A percentile compares a stretch with the other conserved stretches of the same genome.
These are phyloP conservation scores for Tangara arthus DNA, from an alignment of 2,797 vertebrate species.

Conservation along the genomic window DNA sequence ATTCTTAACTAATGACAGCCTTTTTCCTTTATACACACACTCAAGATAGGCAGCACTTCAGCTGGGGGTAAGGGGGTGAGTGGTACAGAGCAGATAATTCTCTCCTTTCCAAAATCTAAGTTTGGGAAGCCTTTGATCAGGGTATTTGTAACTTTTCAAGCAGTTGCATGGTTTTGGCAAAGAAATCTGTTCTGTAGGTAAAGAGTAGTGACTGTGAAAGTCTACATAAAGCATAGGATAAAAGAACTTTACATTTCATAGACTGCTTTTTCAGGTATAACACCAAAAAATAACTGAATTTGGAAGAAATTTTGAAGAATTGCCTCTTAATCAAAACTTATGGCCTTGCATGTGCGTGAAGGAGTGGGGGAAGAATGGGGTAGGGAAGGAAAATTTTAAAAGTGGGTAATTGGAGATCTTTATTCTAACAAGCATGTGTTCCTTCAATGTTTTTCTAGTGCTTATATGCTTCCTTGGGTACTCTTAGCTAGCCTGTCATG, in stretches of 20 bases:
- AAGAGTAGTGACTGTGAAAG: rapidly evolving
- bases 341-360: not conserved
- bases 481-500: not conserved
- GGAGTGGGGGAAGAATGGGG: too few species aligned
- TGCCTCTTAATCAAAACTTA: not conserved
- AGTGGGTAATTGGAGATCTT: not conserved
- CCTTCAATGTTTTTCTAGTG: not conserved
- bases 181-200: not conserved
- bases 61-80: not conserved
- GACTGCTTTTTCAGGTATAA: not conserved
- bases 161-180: not conserved
- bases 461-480: not conserved
- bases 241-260: not conserved
- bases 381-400: not conserved
- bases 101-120: not conserved
- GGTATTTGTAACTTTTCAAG: not conserved
- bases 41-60: not conserved
- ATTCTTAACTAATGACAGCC: not conserved
- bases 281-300: not conserved
- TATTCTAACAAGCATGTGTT: conserved; percentile 17
- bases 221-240: not conserved
- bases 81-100: not conserved
- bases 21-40: not conserved
- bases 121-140: not conserved
- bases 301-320: not conserved